A percentile compares a stretch with the other conserved stretches of the same genome.
phyloP scores from a whole-genome alignment of 2,113 vertebrate species.

The Cyprinodon variegatus region DNA sequence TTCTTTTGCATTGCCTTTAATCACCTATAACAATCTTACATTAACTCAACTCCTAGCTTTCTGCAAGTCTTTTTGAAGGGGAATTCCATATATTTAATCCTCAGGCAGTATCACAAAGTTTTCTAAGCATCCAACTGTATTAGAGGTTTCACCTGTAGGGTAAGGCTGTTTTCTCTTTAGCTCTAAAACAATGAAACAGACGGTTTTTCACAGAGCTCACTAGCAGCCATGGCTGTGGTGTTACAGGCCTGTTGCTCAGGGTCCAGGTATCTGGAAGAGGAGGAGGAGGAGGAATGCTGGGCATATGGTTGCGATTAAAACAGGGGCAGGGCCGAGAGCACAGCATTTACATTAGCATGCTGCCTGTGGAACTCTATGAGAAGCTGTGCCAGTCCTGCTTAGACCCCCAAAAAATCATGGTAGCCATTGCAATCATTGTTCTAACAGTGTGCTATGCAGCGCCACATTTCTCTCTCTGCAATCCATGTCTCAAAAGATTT shows the following conservation, averaged over 20 bases:
- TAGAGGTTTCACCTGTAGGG: neutral
- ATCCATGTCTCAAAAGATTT: neutral
- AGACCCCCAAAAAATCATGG: no score
- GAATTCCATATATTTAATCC: neutral
- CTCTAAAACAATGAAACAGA: neutral
- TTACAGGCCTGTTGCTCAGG: constrained; percentile 35
- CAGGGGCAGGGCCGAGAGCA: constrained; percentile 54
- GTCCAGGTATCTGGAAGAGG: constrained; percentile 41
- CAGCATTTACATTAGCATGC: constrained; percentile 63
- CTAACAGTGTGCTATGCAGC: constrained; percentile 2
- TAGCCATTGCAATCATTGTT: neutral
- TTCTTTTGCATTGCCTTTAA: neutral
- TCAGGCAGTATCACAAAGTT: neutral
- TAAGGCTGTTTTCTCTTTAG: constrained; percentile 29
- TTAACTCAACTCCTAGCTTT: neutral
- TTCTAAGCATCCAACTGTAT: constrained; percentile 1
- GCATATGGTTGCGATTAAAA: constrained; percentile 74
- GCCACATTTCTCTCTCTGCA: constrained; percentile 8
- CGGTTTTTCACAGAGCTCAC: constrained; percentile 4
- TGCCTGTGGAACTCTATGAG: constrained; percentile 50
- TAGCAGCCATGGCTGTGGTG: constrained; percentile 31
- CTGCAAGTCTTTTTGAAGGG: neutral
- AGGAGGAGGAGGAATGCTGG: constrained; percentile 49
- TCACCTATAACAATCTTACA: neutral
- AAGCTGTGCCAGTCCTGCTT: constrained; percentile 44